Base-by-base conservation (phyloP, 2,113 vertebrate species). In the Mohoua ochrocephala region DNA sequence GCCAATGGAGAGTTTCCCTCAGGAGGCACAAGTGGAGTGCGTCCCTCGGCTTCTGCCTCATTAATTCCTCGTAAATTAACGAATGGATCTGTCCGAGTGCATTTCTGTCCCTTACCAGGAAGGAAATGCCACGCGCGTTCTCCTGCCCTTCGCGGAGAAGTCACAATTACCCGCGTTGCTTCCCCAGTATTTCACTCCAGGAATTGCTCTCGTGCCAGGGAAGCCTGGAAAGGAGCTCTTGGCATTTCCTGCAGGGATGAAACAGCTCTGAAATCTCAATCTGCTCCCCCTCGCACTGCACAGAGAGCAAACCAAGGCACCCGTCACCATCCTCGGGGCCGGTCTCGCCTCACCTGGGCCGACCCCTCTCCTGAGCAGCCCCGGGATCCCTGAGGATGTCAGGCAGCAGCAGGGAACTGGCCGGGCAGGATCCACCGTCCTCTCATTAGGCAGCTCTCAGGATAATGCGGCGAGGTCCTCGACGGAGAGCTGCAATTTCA, bases 361-460 rank as follows among this genome's bases (percentile, higher is more conserved):
- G 5, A 81, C 8, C 41, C 35, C 8, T 19, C 8, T n/a, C 19
- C 3, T 0, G 10, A 78, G 45, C 17, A 89, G 31, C 41, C 14
- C 24, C 1, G 9, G 54, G 23, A 84, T 70, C n/a, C 54, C 6
- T 0, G 33, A 23, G 59, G 37, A 45, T n/a, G 63, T 4, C 50
- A 49, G 39, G 77, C 23, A 87, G 50, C 22, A 74, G 54, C 31
- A 50, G 71, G 45, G 91, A 97, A 92, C 92, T 47, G 1, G 10
- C 91, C 71, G 5, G 92, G 94, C 94, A 91, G 85, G 94, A 67
- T 96, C 24, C 50, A 2, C 50, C 71, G 15, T 95, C 84, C 68
- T 53, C 71, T 95, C 92, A 96, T 97, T 97, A 95, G 35, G 61
- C 82, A 90, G 70, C 59, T 89, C 68, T 64, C 71, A 37, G 84